Conservation (phyloP, 1,140 invertebrate genomes). For the Bombus pascuorum region DNA sequence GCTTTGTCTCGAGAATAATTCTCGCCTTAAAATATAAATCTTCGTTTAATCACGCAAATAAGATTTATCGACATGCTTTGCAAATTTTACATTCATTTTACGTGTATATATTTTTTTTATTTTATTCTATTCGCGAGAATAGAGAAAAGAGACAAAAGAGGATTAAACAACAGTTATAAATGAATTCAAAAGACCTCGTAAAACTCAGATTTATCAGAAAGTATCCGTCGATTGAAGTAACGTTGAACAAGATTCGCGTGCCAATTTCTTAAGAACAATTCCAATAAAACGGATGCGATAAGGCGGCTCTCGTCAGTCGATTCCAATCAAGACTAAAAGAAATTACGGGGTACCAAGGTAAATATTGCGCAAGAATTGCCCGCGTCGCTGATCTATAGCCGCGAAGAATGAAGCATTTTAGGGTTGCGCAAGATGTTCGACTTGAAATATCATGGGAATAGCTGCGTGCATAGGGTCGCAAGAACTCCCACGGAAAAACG, state of each 20-base stretch:
- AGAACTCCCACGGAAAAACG: conserved; percentile 23
- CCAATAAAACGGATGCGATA: background rate
- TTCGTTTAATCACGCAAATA: background rate
- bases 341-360: background rate
- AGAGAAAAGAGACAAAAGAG: too few species aligned
- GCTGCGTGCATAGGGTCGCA: background rate
- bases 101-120: too few species aligned
- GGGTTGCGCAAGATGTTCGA: background rate
- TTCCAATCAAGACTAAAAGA: conserved; percentile 9
- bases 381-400: background rate
- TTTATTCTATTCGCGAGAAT: too few species aligned
- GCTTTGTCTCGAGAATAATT: background rate
- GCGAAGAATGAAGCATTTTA: conserved; percentile 16
- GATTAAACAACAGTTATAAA: too few species aligned
- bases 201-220: background rate
- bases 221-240: background rate
- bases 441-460: conserved; percentile 41
- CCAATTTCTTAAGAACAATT: background rate
- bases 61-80: background rate
- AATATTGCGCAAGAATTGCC: background rate
- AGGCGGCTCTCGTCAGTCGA: background rate
- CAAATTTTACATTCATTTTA: background rate
- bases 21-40: too few species aligned
- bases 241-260: background rate
- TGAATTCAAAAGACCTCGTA: too few species aligned